Base-by-base conservation (phyloP, 2,888 invertebrate genomes). In the Melanotus villosus region DNA sequence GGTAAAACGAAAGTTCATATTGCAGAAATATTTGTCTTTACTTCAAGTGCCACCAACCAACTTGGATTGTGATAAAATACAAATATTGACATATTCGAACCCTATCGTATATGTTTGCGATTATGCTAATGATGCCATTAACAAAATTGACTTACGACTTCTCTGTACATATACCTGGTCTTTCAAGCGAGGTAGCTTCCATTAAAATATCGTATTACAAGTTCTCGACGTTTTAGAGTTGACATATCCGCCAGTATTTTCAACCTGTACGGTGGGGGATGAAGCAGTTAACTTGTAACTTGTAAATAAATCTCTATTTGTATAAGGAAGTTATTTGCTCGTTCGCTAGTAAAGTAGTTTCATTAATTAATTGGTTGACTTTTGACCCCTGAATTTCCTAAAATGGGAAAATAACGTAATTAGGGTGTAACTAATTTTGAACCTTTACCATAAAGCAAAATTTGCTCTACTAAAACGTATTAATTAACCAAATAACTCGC, bases 91-190 rank as follows among this genome's bases (percentile, higher is more conserved):
- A 19, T 5, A 45, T 45, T 30, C 23, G 26, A 52, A 52, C 30
- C 30, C n/a, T 50, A 14, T n/a, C 4, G 36, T 38, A 38, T 2
- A 38, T 64, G 68, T 66, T 66, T 71, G 67, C 67, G 68, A 71
- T 71, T 71, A 71, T 70, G 73, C 69, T 71, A 71, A 71, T 69
- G 73, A 71, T 58, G 64, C 71, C 71, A 73, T 73, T 71, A 70
- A 66, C 68, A 68, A 71, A 73, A 71, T 66, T 66, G 68, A 73
- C 67, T 64, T 23, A 54, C n/a, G 62, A 23, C 38, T 50, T 18
- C 56, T 56, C 14, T 23, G 7, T 52, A 34, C 21, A 52, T 14
- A 62, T 59, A 59, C 56, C 56, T 56, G 34, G 14, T 16, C 26
- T 41, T 43, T 59, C 26, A 16, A 60, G 43, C 52, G 10, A 45